phyloP scores from a whole-genome alignment of 1,140 invertebrate species.

The Batillaria attramentaria region DNA sequence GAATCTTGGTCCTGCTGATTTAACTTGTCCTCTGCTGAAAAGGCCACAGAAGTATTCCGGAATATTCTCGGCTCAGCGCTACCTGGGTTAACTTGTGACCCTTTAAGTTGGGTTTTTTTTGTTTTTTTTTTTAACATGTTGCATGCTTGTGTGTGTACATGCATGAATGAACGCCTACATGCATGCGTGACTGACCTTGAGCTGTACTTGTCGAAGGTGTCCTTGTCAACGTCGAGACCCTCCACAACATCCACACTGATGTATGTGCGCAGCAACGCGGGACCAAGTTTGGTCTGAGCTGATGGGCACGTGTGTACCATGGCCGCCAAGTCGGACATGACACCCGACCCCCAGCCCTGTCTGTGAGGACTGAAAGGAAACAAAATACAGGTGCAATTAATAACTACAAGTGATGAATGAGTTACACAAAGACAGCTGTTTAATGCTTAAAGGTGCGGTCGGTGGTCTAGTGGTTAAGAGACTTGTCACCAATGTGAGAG shows the following conservation, averaged over 20 bases:
- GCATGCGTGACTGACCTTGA: constrained; percentile 31
- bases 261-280: constrained; percentile 39
- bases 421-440: too few species aligned
- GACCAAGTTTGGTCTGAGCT: constrained; percentile 40
- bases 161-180: background rate
- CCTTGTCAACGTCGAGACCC: constrained; percentile 46
- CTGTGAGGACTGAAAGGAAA: background rate
- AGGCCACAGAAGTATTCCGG: too few species aligned
- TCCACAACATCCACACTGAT: constrained; percentile 45
- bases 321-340: constrained; percentile 42
- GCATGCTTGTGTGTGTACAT: background rate
- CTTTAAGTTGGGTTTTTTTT: too few species aligned
- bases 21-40: too few species aligned
- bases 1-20: too few species aligned
- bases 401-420: too few species aligned
- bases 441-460: too few species aligned
- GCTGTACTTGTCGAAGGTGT: constrained; percentile 45
- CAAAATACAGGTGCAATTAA: too few species aligned
- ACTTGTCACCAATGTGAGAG: too few species aligned
- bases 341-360: constrained; percentile 33
- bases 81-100: too few species aligned
- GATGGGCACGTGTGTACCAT: constrained; percentile 44
- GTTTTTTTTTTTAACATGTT: background rate
- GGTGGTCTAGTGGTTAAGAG: too few species aligned
- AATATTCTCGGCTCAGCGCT: too few species aligned